These are phyloP conservation scores for Tragelaphus buxtoni DNA, from an alignment of 2,113 vertebrate species.

Conservation along the genomic window DNA sequence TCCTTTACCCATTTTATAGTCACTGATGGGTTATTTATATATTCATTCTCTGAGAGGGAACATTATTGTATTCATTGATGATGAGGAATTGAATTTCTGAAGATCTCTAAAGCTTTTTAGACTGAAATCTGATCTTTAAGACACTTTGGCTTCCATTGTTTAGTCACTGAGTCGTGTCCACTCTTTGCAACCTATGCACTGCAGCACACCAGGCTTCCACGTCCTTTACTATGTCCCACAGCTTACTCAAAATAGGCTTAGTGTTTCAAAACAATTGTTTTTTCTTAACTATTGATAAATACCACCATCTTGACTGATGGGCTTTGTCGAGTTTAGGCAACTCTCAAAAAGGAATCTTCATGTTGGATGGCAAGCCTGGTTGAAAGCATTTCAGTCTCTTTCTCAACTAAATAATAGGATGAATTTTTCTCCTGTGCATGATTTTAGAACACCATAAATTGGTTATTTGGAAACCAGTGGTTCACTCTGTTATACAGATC, in stretches of 20 bases:
- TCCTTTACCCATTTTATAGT: neutral
- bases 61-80: neutral
- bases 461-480: constrained; percentile 27
- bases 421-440: neutral
- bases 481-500: neutral
- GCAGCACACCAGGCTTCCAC: neutral
- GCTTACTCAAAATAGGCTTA: neutral
- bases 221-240: neutral
- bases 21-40: neutral
- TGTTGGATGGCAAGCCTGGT: neutral
- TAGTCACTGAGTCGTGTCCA: neutral
- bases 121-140: neutral
- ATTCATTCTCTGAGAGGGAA: neutral
- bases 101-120: neutral
- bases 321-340: neutral
- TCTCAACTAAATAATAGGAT: neutral
- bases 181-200: neutral
- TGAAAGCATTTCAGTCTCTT: neutral
- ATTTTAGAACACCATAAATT: neutral
- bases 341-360: neutral
- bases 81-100: neutral
- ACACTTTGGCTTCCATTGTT: neutral
- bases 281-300: neutral
- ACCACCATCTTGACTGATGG: neutral
- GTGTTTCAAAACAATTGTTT: neutral